phyloP scores from a whole-genome alignment of 2,888 invertebrate genomes.

The Cylindroiulus punctatus region DNA sequence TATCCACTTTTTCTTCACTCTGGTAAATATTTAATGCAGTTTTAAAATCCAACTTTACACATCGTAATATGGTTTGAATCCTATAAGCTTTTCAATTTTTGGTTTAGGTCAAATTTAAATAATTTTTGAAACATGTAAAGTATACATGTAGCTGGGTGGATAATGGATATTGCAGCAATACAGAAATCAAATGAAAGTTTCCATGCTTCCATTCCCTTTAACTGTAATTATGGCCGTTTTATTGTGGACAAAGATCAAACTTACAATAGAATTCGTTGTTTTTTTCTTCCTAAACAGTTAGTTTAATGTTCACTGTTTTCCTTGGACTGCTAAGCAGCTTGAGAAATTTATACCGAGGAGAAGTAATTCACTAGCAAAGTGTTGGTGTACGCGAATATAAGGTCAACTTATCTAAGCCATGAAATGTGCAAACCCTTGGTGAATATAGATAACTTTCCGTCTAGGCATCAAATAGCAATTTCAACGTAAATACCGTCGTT shows the following conservation, averaged over 20 bases:
- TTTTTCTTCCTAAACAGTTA: neutral
- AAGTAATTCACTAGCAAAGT: neutral
- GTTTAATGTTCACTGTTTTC: neutral
- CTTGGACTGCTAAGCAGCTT: neutral
- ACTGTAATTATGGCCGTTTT: neutral
- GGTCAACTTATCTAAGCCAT: neutral
- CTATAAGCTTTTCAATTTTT: no score
- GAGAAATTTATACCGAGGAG: neutral
- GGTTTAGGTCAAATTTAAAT: no score
- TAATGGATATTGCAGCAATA: no score
- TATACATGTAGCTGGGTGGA: no score
- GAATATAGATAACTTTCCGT: neutral
- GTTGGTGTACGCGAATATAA: neutral
- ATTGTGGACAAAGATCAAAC: neutral
- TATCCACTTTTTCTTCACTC: no score
- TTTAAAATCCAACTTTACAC: no score
- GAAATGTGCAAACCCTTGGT: neutral
- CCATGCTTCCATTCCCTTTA: neutral
- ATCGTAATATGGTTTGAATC: no score
- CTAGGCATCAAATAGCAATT: neutral
- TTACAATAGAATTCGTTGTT: neutral
- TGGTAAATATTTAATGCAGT: no score
- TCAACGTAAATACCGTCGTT: neutral
- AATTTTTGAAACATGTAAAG: no score
- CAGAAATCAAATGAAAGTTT: no score